Evolutionary conservation across 2,113 vertebrate species (phyloP), one percentile per base, ranked within the genome.

Genomic region (Entomyzon cyanotis): DNA sequence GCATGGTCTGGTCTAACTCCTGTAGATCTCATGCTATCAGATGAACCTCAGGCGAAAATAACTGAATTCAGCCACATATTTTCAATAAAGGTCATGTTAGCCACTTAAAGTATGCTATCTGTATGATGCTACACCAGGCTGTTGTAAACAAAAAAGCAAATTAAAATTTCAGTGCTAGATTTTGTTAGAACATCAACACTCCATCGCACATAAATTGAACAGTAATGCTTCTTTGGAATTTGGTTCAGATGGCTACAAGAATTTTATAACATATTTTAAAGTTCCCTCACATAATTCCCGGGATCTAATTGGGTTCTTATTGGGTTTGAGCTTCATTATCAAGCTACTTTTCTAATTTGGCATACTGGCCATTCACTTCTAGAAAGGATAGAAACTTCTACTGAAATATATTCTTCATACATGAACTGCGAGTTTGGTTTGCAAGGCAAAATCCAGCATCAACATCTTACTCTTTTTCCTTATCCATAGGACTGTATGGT

Each of bases 171-270:
- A 73, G 7, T 49, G 28, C 5, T 69, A 75, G 41, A 64, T 60
- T 90, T 75, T 86, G 16, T 35, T 33, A 71, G 21, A 35, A 30
- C 37, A 47, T 12, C 50, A 12, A 49, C 24, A 27, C 27, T 35
- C 35, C 17, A 11, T 25, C 21, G 44, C 2, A 5, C 5, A 30
- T 3, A 1, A 35, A 42, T 23, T 47, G 24, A 92, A 63, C 0
- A 2, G 7, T 8, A 74, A 58, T 2, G 1, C 6, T 31, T 81
- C 84, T 67, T 18, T 63, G 17, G 25, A 75, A 87, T 11, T 81
- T 59, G 4, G 12, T 56, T 85, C 50, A 74, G 21, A 78, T 15
- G 5, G 12, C 16, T 71, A 68, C 16, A 46, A 11, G 39, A 37
- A 44, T 81, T 74, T 74, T 42, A 28, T 13, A 74, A 33, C 4